Conservation (phyloP, 2,888 invertebrate species). For the Catonia carolina region DNA sequence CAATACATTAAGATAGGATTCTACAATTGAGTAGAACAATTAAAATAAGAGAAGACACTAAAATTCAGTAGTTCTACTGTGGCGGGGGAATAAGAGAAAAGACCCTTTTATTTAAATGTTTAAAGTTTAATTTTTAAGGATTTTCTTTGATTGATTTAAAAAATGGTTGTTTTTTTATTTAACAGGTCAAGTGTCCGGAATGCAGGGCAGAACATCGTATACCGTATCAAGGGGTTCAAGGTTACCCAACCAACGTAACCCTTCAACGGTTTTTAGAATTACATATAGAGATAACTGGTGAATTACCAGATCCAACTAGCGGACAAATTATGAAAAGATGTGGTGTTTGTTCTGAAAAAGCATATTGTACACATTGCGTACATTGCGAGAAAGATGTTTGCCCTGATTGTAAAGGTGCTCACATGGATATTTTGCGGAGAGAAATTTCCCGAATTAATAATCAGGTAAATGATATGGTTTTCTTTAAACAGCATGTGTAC, state of each 20-base stretch:
- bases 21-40: too few relatives aligned
- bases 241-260: constrained; percentile 94
- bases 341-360: constrained; percentile 88
- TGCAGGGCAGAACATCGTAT: constrained; percentile 95
- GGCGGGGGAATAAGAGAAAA: too few relatives aligned
- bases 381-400: constrained; percentile 98
- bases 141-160: too few relatives aligned
- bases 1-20: too few relatives aligned
- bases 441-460: constrained; percentile 86
- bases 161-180: constrained; percentile 29
- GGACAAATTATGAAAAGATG: constrained; percentile 84
- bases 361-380: constrained; percentile 78
- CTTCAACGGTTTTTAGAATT: constrained; percentile 90
- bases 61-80: too few relatives aligned
- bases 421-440: constrained; percentile 89
- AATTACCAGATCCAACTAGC: constrained; percentile 79
- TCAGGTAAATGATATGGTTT: constrained; percentile 53
- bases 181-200: constrained; percentile 93
- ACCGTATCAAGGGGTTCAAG: constrained; percentile 89
- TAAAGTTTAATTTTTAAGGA: too few relatives aligned
- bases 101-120: not conserved
- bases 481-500: not conserved
- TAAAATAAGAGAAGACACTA: too few relatives aligned
- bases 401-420: constrained; percentile 91
- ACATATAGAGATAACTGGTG: constrained; percentile 87